These are phyloP conservation scores for Darevskia mixta DNA, from an alignment of 2,797 vertebrate species.

Conservation along the genomic window DNA sequence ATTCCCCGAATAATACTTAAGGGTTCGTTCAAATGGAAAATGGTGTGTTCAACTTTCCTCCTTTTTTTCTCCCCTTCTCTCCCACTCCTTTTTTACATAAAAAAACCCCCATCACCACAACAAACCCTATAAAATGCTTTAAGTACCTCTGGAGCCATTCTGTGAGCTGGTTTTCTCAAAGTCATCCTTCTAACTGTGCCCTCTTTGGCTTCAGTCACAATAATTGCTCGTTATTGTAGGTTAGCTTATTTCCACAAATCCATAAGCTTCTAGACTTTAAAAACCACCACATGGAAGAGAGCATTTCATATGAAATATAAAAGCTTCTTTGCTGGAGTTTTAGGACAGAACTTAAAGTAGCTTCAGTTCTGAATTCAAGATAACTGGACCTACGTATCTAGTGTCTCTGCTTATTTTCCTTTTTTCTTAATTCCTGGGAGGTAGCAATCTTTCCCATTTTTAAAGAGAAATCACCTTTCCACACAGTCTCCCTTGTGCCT, in stretches of 20 bases:
- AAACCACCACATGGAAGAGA: background rate
- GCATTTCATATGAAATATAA: slow-evolving; percentile 8
- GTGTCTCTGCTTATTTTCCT: background rate
- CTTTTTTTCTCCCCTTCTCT: background rate
- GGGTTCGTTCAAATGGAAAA: slow-evolving; percentile 42
- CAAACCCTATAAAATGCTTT: rapidly evolving
- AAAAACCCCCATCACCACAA: background rate
- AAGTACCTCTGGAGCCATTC: background rate
- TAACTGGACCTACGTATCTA: background rate
- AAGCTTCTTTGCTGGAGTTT: slow-evolving; percentile 1
- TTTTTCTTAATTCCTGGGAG: background rate
- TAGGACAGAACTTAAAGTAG: slow-evolving; percentile 24
- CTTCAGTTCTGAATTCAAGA: slow-evolving; percentile 20
- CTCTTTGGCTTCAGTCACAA: slow-evolving; percentile 35
- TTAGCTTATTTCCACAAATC: slow-evolving; percentile 33
- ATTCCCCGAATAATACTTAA: slow-evolving; percentile 49
- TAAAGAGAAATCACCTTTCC: background rate
- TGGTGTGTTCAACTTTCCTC: background rate
- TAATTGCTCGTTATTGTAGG: slow-evolving; percentile 15
- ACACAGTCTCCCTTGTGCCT: slow-evolving; percentile 25
- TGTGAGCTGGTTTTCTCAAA: slow-evolving; percentile 37
- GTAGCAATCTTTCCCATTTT: background rate
- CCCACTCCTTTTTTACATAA: too few species aligned
- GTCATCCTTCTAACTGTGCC: slow-evolving; percentile 1
- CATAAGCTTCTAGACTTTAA: slow-evolving; percentile 1